Evolutionary conservation across 2,888 invertebrate genomes (phyloP).

Genomic region (Anodontia alba): DNA sequence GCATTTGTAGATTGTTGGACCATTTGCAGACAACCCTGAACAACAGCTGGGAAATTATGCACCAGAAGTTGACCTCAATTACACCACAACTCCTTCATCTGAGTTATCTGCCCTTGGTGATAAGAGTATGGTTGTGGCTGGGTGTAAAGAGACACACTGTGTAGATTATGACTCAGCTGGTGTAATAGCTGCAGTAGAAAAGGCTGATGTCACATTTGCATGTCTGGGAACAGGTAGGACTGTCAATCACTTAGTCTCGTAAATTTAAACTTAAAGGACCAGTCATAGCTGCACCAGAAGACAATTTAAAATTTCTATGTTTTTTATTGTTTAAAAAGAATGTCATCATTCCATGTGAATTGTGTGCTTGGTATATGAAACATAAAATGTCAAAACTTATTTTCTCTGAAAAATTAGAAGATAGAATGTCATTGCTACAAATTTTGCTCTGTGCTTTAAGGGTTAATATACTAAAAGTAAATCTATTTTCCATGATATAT

Average conservation of each 20-base stretch:
- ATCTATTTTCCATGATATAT: no score
- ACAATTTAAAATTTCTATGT: no score
- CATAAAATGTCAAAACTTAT: no score
- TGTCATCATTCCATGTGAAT: no score
- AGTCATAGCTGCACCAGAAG: no score
- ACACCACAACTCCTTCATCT: conserved; percentile 72
- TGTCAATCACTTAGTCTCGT: not conserved
- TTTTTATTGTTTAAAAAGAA: no score
- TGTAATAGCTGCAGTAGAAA: conserved; percentile 66
- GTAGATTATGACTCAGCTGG: conserved; percentile 61
- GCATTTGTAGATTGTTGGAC: conserved; percentile 81
- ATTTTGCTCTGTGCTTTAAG: no score
- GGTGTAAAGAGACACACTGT: conserved; percentile 74
- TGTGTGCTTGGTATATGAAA: no score
- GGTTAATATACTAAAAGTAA: no score
- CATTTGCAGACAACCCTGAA: conserved; percentile 78
- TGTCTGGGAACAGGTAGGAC: conserved; percentile 79
- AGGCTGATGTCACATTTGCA: conserved; percentile 76
- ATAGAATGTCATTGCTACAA: no score
- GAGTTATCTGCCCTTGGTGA: conserved; percentile 70
- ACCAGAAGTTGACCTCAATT: conserved; percentile 68
- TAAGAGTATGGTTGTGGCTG: conserved; percentile 59
- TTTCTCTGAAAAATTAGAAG: no score
- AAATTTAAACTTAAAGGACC: no score
- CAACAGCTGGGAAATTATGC: conserved; percentile 80